Evolutionary conservation across 1,140 invertebrate species (phyloP), one percentile per base, ranked within the genome.

Genomic region (Drosophila lacertosa): DNA sequence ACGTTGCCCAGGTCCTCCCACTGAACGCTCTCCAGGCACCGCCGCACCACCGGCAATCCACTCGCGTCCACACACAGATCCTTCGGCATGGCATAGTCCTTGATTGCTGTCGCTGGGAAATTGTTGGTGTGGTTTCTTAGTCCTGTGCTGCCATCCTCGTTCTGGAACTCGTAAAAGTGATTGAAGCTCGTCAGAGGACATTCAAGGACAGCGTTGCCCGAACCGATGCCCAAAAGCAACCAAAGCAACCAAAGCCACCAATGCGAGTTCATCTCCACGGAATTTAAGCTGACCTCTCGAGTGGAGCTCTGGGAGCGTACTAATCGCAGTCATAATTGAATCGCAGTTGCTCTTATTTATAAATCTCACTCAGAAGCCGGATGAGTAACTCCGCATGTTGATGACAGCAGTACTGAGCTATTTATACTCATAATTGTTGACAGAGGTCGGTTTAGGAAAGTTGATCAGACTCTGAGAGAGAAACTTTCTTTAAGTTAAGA

Each of bases 1-100:
- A 66, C 29, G 10, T 58, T 48, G 4, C n/a, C 24, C 15, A 66
- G n/a, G 2, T 16, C 4, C 10, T 58, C 53, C 63, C 63, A 66
- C 10, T 24, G 16, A 3, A 11, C 11, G 5, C 32, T 11, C 6
- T 3, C 54, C 1, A 50, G 33, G 16, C 63, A 66, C 1, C 22
- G 44, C 5, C 63, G 63, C 44, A 58, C 24, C 4, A 66, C 9
- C 0, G 53, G 54, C 3, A 66, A 5, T 2, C 63, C 53, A 4
- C 5, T 7, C 3, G 10, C 1, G 15, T 33, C 22, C 44, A 66
- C 44, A 13, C 63, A 66, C 24, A 58, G 33, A n/a, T 58, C 5
- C 1, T 6, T n/a, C 33, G 24, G 40, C 33, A 58, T 6, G 5
- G 63, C 44, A 9, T 11, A 58, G 1, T 58, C 44, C 9, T 50